Percentiles rank a stretch among this genome's conserved stretches.
Evolutionary conservation across 2,113 vertebrate genomes (phyloP).

Genomic region (Brachionichthys hirsutus): DNA sequence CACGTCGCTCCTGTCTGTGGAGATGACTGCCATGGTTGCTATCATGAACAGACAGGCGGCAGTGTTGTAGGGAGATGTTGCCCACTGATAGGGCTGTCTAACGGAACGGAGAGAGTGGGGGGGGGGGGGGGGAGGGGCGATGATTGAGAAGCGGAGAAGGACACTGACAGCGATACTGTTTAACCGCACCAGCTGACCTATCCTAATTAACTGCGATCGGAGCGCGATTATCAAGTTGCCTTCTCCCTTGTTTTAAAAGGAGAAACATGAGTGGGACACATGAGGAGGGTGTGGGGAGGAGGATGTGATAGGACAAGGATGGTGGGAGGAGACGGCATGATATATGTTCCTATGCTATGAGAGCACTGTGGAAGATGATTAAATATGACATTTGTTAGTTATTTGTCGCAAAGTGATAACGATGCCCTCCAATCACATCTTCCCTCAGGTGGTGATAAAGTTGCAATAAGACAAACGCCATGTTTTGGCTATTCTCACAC

Average conservation of each 20-base stretch:
- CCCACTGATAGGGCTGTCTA: slow-evolving; percentile 59
- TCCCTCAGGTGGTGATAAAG: slow-evolving; percentile 32
- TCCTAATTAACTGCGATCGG: slow-evolving; percentile 70
- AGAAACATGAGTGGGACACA: slow-evolving; percentile 35
- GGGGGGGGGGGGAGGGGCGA: too few species aligned
- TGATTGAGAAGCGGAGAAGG: slow-evolving; percentile 18
- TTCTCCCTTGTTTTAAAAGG: slow-evolving; percentile 57
- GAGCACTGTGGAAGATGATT: slow-evolving; percentile 28
- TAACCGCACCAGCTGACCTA: slow-evolving; percentile 72
- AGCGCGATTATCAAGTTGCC: slow-evolving; percentile 69
- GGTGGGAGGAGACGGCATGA: slow-evolving; percentile 20
- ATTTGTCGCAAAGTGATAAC: slow-evolving; percentile 52
- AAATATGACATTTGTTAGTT: slow-evolving; percentile 48
- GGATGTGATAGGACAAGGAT: slow-evolving; percentile 44
- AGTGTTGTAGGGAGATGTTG: slow-evolving; percentile 63
- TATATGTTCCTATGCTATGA: slow-evolving; percentile 26
- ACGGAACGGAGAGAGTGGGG: slow-evolving; percentile 39
- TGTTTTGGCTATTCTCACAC: slow-evolving; percentile 28
- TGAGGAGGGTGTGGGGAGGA: slow-evolving; percentile 2
- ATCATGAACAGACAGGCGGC: slow-evolving; percentile 59
- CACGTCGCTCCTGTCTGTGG: slow-evolving; percentile 56
- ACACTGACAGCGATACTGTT: slow-evolving; percentile 46
- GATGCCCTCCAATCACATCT: slow-evolving; percentile 23
- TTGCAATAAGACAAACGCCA: slow-evolving; percentile 44
- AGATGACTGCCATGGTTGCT: slow-evolving; percentile 57